Conservation (phyloP, 2,888 invertebrate species). For the Agrotis clavis region DNA sequence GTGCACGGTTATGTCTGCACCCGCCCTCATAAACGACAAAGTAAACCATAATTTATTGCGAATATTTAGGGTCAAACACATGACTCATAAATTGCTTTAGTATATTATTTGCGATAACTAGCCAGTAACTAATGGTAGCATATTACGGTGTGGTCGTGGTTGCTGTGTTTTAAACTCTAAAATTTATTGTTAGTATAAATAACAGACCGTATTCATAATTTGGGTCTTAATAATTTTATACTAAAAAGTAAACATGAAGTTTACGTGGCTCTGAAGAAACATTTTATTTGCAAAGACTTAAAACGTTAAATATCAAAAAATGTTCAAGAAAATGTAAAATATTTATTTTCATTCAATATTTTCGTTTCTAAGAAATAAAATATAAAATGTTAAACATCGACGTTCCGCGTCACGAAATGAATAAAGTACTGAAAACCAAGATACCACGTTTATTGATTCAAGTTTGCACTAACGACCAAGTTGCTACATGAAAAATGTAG, state of each 20-base stretch:
- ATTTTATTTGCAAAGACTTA: conserved; percentile 13
- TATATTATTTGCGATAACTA: conserved; percentile 81
- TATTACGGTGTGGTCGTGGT: conserved; percentile 58
- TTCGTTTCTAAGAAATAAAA: conserved; percentile 31
- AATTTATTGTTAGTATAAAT: conserved; percentile 50
- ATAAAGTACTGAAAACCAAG: conserved; percentile 53
- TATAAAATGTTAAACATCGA: conserved; percentile 25
- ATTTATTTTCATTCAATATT: conserved; percentile 32
- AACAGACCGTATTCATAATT: conserved; percentile 26
- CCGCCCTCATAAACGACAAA: conserved; percentile 91
- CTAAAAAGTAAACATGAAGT: conserved; percentile 7
- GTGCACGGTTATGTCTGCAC: conserved; percentile 86
- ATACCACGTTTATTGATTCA: conserved; percentile 70
- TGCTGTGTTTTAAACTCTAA: conserved; percentile 53
- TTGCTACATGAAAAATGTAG: conserved; percentile 80
- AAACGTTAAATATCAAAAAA: conserved; percentile 13
- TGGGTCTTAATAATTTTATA: background rate
- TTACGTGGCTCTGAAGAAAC: background rate
- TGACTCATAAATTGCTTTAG: conserved; percentile 85
- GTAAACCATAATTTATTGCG: conserved; percentile 90
- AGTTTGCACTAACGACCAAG: conserved; percentile 75
- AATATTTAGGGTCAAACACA: conserved; percentile 89
- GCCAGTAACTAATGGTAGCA: conserved; percentile 70
- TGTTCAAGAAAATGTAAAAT: conserved; percentile 34
- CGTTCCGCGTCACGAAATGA: conserved; percentile 37